Evolutionary conservation across 2,797 vertebrate genomes (phyloP).

Genomic region (Lepilemur septentrionalis): DNA sequence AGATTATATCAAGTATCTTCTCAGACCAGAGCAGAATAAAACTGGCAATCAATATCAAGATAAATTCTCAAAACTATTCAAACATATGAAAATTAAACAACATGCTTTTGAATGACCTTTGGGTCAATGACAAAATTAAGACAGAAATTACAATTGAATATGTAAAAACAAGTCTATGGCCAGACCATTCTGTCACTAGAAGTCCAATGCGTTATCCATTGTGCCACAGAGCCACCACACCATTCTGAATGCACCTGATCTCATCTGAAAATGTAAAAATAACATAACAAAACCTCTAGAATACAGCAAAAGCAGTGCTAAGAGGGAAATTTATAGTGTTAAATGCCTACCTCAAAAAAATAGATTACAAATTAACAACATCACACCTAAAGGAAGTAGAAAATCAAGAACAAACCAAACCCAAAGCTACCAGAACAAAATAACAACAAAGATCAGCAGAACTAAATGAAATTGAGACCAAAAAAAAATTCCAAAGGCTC

Average conservation of each 20-base stretch:
- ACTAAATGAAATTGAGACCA: background rate
- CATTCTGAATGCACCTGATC: too few species aligned
- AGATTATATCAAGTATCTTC: background rate
- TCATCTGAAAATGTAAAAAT: background rate
- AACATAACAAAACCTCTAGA: background rate
- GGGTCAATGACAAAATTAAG: background rate
- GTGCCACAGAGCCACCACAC: too few species aligned
- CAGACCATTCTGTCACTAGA: too few species aligned
- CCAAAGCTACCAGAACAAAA: background rate
- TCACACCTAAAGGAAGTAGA: background rate
- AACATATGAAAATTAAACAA: background rate
- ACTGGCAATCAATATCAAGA: background rate
- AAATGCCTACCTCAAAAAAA: background rate
- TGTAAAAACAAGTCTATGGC: background rate
- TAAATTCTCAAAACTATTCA: background rate
- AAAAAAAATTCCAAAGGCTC: background rate
- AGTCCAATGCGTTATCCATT: too few species aligned
- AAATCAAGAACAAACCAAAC: background rate
- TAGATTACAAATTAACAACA: background rate
- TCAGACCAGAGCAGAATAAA: background rate
- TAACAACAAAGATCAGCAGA: background rate
- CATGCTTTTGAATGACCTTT: background rate
- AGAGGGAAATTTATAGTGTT: background rate
- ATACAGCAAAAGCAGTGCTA: background rate
- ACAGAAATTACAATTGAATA: background rate